Conservation (phyloP, 2,888 invertebrate species). For the Leucoptera coffeella region DNA sequence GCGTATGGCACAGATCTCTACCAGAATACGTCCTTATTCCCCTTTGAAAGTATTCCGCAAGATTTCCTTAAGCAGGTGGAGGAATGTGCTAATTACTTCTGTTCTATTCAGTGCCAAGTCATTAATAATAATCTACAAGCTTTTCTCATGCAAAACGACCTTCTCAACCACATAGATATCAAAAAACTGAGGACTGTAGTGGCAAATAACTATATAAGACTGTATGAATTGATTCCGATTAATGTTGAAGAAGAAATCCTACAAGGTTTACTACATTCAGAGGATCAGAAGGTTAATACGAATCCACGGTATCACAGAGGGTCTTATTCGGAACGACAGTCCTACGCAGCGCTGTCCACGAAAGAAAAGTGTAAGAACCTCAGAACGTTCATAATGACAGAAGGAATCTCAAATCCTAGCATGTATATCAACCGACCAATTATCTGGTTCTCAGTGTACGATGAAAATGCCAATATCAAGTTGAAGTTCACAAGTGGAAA, state of each 20-base stretch:
- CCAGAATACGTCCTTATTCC: slow-evolving; percentile 49
- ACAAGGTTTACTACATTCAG: slow-evolving; percentile 31
- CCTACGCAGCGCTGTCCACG: slow-evolving; percentile 33
- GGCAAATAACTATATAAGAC: slow-evolving; percentile 51
- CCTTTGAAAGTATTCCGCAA: slow-evolving; percentile 49
- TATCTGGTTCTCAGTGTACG: slow-evolving; percentile 18
- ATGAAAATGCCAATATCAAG: slow-evolving; percentile 13
- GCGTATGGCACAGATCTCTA: slow-evolving; percentile 34
- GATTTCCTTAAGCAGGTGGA: slow-evolving; percentile 61
- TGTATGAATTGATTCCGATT: slow-evolving; percentile 52
- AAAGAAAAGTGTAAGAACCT: slow-evolving; percentile 40
- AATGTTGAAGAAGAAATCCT: slow-evolving; percentile 36
- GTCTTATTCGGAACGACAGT: slow-evolving; percentile 53
- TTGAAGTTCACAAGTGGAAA: slow-evolving; percentile 37
- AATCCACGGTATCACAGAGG: slow-evolving; percentile 43
- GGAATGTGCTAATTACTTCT: slow-evolving; percentile 60
- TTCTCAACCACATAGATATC: slow-evolving; percentile 24
- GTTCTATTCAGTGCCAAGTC: slow-evolving; percentile 58
- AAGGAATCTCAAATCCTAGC: slow-evolving; percentile 31
- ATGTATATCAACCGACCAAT: slow-evolving; percentile 24
- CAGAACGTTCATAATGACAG: slow-evolving; percentile 26
- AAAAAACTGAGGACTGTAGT: slow-evolving; percentile 42
- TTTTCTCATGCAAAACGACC: slow-evolving; percentile 46
- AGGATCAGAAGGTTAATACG: slow-evolving; percentile 35
- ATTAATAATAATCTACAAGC: slow-evolving; percentile 62